Percentiles rank a stretch among this genome's conserved stretches.
These are phyloP conservation scores for Falco rusticolus DNA, from an alignment of 2,797 vertebrate genomes.

Conservation along the genomic window DNA sequence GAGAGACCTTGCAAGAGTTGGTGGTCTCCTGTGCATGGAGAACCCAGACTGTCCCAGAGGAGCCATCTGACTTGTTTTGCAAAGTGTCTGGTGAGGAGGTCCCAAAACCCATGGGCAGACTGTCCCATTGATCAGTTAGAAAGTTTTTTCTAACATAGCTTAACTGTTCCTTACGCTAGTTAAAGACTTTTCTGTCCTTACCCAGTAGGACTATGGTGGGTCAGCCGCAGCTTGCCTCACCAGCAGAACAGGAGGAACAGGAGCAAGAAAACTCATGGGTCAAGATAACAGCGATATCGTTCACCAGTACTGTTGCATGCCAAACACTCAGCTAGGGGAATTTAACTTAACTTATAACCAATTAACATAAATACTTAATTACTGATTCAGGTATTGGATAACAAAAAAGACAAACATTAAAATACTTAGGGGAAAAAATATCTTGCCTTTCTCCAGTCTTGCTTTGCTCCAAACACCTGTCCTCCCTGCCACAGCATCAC, in stretches of 20 bases:
- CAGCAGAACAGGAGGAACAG: not conserved
- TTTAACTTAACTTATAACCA: not conserved
- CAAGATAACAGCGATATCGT: not conserved
- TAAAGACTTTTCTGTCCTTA: not conserved
- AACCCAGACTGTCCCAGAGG: not conserved
- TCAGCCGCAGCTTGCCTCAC: accelerated
- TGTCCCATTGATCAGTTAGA: not conserved
- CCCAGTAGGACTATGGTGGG: not conserved
- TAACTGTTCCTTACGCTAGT: not conserved
- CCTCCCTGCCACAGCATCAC: not conserved
- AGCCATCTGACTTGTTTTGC: not conserved
- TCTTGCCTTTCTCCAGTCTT: not conserved
- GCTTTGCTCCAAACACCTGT: not conserved
- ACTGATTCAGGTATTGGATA: not conserved
- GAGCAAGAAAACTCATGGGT: not conserved
- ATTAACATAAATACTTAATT: not conserved
- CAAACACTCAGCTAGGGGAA: not conserved
- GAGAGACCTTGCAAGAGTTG: not conserved
- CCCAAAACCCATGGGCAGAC: not conserved
- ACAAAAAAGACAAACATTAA: not conserved
- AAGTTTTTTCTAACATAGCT: not conserved
- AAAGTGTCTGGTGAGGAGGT: not conserved
- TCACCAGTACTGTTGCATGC: not conserved
- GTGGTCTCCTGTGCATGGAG: not conserved
- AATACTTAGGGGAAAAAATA: not conserved